phyloP scores from a whole-genome alignment of 2,888 invertebrate genomes.

The Drosophila picticornis region DNA sequence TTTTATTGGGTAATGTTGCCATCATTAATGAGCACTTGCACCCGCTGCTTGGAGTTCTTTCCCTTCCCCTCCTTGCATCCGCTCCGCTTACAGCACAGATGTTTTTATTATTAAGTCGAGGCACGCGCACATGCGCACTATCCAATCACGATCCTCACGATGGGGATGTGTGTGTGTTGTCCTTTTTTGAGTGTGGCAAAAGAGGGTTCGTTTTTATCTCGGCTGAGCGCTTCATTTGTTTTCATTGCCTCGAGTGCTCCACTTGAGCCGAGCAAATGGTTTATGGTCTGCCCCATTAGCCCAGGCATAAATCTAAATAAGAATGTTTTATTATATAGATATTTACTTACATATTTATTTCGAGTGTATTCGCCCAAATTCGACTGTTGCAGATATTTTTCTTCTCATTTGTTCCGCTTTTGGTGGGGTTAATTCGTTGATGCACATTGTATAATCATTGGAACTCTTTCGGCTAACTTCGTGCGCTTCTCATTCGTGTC shows the following conservation, averaged over 20 bases:
- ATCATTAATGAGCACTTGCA: conserved; percentile 72
- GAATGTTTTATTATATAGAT: conserved; percentile 1
- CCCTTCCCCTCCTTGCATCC: conserved; percentile 1
- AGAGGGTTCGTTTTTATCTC: conserved; percentile 13
- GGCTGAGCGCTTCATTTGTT: conserved; percentile 23
- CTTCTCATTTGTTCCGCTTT: conserved; percentile 39
- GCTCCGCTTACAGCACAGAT: conserved; percentile 47
- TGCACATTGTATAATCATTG: conserved; percentile 76
- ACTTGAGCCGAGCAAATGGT: conserved; percentile 45
- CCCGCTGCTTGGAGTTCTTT: conserved; percentile 13
- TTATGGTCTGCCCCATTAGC: conserved; percentile 46
- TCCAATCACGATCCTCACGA: conserved; percentile 42
- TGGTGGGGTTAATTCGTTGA: conserved; percentile 63
- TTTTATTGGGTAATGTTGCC: conserved; percentile 62
- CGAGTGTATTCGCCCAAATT: neutral
- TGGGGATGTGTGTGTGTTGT: conserved; percentile 25
- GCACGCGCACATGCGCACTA: conserved; percentile 74
- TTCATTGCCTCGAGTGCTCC: conserved; percentile 10
- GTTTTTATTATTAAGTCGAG: conserved; percentile 46
- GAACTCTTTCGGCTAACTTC: conserved; percentile 51
- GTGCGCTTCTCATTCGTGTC: conserved; percentile 44
- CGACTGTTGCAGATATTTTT: neutral
- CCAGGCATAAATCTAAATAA: conserved; percentile 25
- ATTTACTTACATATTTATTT: neutral
- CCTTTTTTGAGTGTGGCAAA: conserved; percentile 30